Evolutionary conservation across 1,140 invertebrate species (phyloP), one percentile per base, ranked within the genome.

Genomic region (Leptinotarsa defecta): DNA sequence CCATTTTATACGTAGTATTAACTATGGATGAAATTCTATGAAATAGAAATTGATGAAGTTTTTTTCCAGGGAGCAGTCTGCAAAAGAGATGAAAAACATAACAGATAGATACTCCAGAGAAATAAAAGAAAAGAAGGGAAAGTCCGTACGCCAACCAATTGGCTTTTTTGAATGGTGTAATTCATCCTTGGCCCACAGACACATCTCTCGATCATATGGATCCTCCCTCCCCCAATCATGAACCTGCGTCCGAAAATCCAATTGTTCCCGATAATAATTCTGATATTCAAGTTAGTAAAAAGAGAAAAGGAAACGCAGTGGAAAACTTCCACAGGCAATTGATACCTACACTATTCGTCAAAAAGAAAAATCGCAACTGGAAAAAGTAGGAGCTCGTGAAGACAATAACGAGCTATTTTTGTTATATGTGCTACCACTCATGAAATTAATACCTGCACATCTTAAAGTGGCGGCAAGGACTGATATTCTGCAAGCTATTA

Each of bases 131-230:
- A 69, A 48, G 19, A 69, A 69, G 43, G 68, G 68, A 69, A 69
- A 69, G 43, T 69, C 68, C 22, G 68, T 69, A 69, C 20, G 48
- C 68, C 17, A 69, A 69, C 48, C 68, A 69, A 48, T 68, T 68
- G 27, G 68, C 15, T 20, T 69, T 69, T 69, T 48, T 69, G 20
- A 20, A 19, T 48, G 68, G 48, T 69, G 68, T 49, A 48, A 43
- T 69, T 49, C 68, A 69, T 19, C 48, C n/a, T 48, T 48, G 68
- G 17, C 68, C 68, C 27, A 69, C 48, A 69, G 68, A 69, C 19
- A 69, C 68, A 69, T 69, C 48, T 69, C 13, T 69, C 15, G 27
- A 69, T 48, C 11, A 64, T 64, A 64, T 52, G 49, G 49, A 52
- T 52, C 49, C 49, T 52, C 8, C 17, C 49, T 17, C 49, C 49